phyloP scores from a whole-genome alignment of 2,888 invertebrate species.

The Drosophila sordidula region DNA sequence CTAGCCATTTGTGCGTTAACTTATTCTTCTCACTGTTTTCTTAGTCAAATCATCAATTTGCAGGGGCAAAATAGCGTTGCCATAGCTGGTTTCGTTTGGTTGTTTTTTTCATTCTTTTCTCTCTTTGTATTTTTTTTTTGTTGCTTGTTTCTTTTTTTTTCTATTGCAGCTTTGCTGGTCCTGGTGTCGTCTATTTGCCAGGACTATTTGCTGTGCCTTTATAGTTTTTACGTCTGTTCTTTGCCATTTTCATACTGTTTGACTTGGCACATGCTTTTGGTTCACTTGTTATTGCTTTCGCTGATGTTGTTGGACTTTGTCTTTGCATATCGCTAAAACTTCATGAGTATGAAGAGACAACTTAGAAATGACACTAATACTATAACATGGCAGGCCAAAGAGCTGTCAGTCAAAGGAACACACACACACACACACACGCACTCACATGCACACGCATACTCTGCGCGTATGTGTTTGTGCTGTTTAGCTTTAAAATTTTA shows the following conservation, averaged over 20 bases:
- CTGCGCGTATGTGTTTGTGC: neutral
- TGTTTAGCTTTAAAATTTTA: slow-evolving; percentile 34
- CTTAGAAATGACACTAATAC: slow-evolving; percentile 73
- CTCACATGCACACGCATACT: slow-evolving; percentile 1
- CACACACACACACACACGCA: slow-evolving; percentile 16
- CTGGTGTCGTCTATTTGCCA: slow-evolving; percentile 38
- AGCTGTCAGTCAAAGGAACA: slow-evolving; percentile 62
- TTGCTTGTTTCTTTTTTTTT: neutral
- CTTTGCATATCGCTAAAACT: slow-evolving; percentile 61
- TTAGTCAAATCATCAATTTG: slow-evolving; percentile 39
- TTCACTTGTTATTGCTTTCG: slow-evolving; percentile 24
- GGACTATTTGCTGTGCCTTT: slow-evolving; percentile 66
- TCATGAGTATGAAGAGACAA: slow-evolving; percentile 62
- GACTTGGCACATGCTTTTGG: slow-evolving; percentile 44
- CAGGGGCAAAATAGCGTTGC: slow-evolving; percentile 27
- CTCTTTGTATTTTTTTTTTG: neutral
- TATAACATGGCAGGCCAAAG: slow-evolving; percentile 50
- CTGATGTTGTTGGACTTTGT: slow-evolving; percentile 17
- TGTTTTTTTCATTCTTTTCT: neutral
- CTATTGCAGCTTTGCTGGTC: slow-evolving; percentile 6
- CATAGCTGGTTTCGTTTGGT: slow-evolving; percentile 12
- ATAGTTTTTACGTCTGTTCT: slow-evolving; percentile 42
- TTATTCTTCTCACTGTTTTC: slow-evolving; percentile 3
- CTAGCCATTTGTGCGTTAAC: neutral
- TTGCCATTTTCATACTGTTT: slow-evolving; percentile 48